Evolutionary conservation across 1,140 invertebrate genomes (phyloP), one percentile per base, ranked within the genome.

Genomic region (Drosophila novamexicana): DNA sequence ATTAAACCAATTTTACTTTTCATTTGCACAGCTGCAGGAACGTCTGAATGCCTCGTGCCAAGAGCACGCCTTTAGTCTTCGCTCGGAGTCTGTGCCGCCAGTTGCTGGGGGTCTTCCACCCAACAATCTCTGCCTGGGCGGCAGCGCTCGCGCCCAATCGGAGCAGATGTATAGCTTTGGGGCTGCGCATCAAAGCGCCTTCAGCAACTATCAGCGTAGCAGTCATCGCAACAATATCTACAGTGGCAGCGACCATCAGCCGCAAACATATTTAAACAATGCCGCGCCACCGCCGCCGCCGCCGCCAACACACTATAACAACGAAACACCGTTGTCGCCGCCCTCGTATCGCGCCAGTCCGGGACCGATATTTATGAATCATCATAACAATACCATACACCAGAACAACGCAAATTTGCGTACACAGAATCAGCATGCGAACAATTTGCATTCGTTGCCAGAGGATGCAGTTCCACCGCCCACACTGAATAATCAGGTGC

Each of bases 401-500:
- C 91, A 92, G 52, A 92, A 92, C 67, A 91, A 91, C 52, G 82
- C 89, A 4, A 92, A 92, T 77, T 75, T 91, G 34, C 89, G 88
- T 14, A 92, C 90, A 10, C 90, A 91, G 65, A 91, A 91, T 57
- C 89, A 91, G 44, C 77, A 91, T 49, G 90, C 90, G 1, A 91
- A 88, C 69, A 91, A 91, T 37, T 65, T 91, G 71, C 90, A 91
- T 54, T 69, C 83, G 0, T 37, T 83, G 69, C 77, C 84, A 7
- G 83, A 88, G 49, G 57, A 54, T 12, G 63, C 68, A 59, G 61
- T 76, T 47, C 66, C 92, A 83, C 59, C 81, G 78, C 66, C 93
- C 85, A 95, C 96, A 9, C 92, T 97, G 12, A 97, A 97, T 92
- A 97, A 97, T 93, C 96, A 97, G 94, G 96, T 97, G 66, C 95